Base-by-base conservation (phyloP, 1,140 invertebrate species). In the Nephila pilipes region DNA sequence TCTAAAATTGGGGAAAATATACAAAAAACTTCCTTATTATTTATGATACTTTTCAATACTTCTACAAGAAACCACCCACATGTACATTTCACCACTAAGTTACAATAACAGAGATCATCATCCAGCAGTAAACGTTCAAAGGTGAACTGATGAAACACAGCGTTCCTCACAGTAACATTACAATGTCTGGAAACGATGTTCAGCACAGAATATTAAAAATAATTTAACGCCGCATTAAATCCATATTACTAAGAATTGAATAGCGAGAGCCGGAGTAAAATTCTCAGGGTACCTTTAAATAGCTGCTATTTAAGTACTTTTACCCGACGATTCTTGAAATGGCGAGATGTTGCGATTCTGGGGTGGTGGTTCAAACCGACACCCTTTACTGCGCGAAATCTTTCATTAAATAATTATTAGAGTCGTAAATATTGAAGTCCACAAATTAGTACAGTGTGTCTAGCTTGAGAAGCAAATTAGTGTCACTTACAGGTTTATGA, bases 271-370 rank as follows among this genome's bases (percentile, higher is more conserved):
- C 18, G 38, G 12, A 75, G 63, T 36, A 29, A 55, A 69, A 46
- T 54, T 36, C 54, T 29, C 58, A 69, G 75, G 75, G 60, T 5
- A 32, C 22, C 87, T 75, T 75, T 88, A 88, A 88, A 88, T 88
- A 88, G 87, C 63, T 75, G 63, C 87, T 63, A 88, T 88, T 88
- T 75, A 88, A 88, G n/a, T 75, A 75, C n/a, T 88, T 88, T 87
- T 87, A 63, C 57, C 58, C 12, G 2, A 22, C 32, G 20, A 3
- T 63, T 32, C 32, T 87, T 4, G 4, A 10, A 63, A 38, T n/a
- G 16, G 16, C 4, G 58, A 83, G 22, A 54, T 83, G 22, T n/a
- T 83, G 22, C 22, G 16, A 87, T 54, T 83, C 85, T n/a, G 38
- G 54, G 80, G 25, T 46, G 38, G 54, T 36, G 85, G 25, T 63